phyloP scores from a whole-genome alignment of 2,797 vertebrate species.

The Eospalax fontanierii region DNA sequence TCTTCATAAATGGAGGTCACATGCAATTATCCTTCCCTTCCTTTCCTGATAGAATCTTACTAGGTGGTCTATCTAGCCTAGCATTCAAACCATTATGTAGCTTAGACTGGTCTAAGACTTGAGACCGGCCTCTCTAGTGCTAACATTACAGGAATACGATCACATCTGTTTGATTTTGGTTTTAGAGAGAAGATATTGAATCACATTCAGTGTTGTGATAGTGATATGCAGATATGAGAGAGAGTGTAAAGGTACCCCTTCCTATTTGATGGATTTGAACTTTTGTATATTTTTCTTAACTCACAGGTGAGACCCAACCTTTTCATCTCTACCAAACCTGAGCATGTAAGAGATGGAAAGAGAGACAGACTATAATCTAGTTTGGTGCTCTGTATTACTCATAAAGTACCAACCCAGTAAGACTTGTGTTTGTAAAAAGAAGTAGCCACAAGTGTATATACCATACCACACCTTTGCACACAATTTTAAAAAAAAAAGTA shows the following conservation, averaged over 20 bases:
- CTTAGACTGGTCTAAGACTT: neutral
- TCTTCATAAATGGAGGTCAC: no score
- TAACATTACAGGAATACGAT: neutral
- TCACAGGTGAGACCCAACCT: neutral
- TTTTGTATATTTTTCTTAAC: neutral
- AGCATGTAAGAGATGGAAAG: neutral
- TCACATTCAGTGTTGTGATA: neutral
- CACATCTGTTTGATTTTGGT: neutral
- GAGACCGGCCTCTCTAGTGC: neutral
- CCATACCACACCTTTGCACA: neutral
- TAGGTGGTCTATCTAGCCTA: neutral
- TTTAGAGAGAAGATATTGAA: neutral
- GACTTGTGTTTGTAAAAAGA: neutral
- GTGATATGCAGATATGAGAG: neutral
- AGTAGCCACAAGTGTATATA: neutral
- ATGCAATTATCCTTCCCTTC: no score
- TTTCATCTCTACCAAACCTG: neutral
- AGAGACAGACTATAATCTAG: neutral
- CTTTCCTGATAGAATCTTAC: neutral
- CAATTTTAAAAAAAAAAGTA: neutral
- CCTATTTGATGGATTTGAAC: neutral
- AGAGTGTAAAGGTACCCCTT: neutral
- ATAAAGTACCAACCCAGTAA: neutral
- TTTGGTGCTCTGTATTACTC: neutral
- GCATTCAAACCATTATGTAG: neutral